Evolutionary conservation across 1,140 invertebrate species (phyloP), one percentile per base, ranked within the genome.

Genomic region (Penaeus chinensis): DNA sequence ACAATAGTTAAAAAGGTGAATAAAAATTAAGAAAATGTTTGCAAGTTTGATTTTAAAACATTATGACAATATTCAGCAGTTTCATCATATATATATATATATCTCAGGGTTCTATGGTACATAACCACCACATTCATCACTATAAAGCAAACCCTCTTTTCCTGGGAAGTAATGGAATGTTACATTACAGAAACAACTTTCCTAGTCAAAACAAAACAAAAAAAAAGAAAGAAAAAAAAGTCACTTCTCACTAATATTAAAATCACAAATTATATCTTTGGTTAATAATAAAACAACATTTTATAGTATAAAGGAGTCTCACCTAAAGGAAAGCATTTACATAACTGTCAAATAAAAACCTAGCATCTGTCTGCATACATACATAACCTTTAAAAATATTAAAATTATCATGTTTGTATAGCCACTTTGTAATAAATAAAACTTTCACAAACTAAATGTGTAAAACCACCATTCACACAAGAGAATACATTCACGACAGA

Each of bases 221-320:
- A 42, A 42, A 42, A 42, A 42, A 5, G 4, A 42, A 5, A 42
- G 4, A 42, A 42, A 42, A 24, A 16, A 60, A n/a, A 24, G 20
- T 79, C 47, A 61, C 54, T n/a, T 24, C 47, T 78, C n/a, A 60
- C 61, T 79, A 79, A 84, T 37, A 74, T 84, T 83, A 84, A 54
- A 71, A 84, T 76, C 69, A 84, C 82, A 84, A 76, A 74, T n/a
- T 54, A 24, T 20, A 60, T 84, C 82, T 84, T 84, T 84, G 82
- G 82, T 84, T 76, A 84, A 84, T 76, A 84, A 76, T 54, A n/a
- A 61, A 69, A 71, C 16, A 24, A 83, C 42, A 60, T n/a, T n/a
- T n/a, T 78, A 54, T 78, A 10, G 20, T 79, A 32, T 61, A 54
- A 54, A 54, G 10, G 54, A 54, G 54, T 54, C 54, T 54, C 54